These are phyloP conservation scores for Beris chalybata DNA, from an alignment of 2,888 invertebrate genomes.

Conservation along the genomic window DNA sequence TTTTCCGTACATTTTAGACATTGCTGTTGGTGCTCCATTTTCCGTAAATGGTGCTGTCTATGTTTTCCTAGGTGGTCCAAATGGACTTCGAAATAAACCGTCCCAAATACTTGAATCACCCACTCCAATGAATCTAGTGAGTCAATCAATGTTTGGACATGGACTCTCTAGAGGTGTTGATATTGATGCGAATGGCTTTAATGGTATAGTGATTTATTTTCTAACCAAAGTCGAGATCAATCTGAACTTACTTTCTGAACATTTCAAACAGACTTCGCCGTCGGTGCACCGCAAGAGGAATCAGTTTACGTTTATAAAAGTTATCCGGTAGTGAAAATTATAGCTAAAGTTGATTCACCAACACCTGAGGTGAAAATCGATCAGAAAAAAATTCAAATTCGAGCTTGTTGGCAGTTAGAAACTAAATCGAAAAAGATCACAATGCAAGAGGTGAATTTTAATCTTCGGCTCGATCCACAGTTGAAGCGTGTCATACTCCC, in stretches of 20 bases:
- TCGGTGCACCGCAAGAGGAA: slow-evolving; percentile 58
- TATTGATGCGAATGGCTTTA: slow-evolving; percentile 54
- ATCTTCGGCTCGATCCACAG: slow-evolving; percentile 49
- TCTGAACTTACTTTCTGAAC: not conserved
- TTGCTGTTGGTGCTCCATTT: slow-evolving; percentile 72
- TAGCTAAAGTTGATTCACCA: slow-evolving; percentile 49
- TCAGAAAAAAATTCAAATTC: slow-evolving; percentile 50
- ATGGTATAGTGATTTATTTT: slow-evolving; percentile 40
- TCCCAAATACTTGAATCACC: slow-evolving; percentile 56
- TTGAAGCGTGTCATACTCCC: slow-evolving; percentile 50
- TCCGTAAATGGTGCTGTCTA: slow-evolving; percentile 65
- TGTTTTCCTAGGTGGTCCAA: slow-evolving; percentile 59
- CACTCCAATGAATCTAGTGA: slow-evolving; percentile 30
- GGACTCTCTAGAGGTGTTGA: slow-evolving; percentile 57
- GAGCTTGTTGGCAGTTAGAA: slow-evolving; percentile 49
- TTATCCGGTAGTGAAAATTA: slow-evolving; percentile 55
- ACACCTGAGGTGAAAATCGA: slow-evolving; percentile 53
- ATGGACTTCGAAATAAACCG: slow-evolving; percentile 51
- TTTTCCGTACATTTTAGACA: slow-evolving; percentile 53
- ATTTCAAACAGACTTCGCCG: slow-evolving; percentile 48
- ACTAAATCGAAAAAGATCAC: slow-evolving; percentile 43
- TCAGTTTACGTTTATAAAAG: slow-evolving; percentile 55
- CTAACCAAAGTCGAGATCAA: not conserved
- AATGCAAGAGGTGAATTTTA: slow-evolving; percentile 48
- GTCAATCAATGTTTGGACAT: slow-evolving; percentile 52